Conservation (phyloP, 2,888 invertebrate species). For the Apotomis capreana region DNA sequence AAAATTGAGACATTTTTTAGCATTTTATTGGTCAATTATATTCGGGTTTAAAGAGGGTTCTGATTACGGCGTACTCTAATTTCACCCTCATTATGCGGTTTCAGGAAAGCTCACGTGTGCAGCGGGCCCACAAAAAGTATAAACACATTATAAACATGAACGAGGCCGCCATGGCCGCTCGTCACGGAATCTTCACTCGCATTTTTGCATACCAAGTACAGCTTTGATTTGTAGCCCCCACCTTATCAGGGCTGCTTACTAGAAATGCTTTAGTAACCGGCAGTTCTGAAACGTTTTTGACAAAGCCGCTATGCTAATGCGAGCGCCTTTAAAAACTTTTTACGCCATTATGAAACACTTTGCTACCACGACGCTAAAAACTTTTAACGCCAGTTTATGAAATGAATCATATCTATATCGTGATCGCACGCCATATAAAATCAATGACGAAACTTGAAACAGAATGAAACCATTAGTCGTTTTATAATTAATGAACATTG, state of each 20-base stretch:
- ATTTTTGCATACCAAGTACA: slow-evolving; percentile 79
- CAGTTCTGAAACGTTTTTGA: slow-evolving; percentile 45
- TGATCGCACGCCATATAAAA: slow-evolving; percentile 32
- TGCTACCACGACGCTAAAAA: slow-evolving; percentile 21
- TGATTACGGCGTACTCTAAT: slow-evolving; percentile 59
- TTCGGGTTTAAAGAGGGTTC: slow-evolving; percentile 25
- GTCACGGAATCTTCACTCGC: slow-evolving; percentile 77
- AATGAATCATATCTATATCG: slow-evolving; percentile 1
- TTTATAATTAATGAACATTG: slow-evolving; percentile 43
- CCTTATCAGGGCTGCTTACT: slow-evolving; percentile 60
- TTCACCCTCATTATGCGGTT: slow-evolving; percentile 60
- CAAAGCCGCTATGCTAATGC: slow-evolving; percentile 38
- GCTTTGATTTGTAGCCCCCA: slow-evolving; percentile 68
- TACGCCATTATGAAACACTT: slow-evolving; percentile 35
- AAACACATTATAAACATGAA: slow-evolving; percentile 74
- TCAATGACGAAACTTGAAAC: slow-evolving; percentile 15
- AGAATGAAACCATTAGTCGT: slow-evolving; percentile 33
- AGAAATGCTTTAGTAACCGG: slow-evolving; percentile 53
- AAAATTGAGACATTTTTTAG: slow-evolving; percentile 35
- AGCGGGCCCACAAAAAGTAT: slow-evolving; percentile 65
- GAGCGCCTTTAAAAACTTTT: slow-evolving; percentile 34
- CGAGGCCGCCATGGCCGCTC: slow-evolving; percentile 65
- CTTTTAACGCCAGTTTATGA: slow-evolving; percentile 17
- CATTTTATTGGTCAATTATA: slow-evolving; percentile 39
- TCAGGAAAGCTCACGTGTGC: slow-evolving; percentile 62